Percentiles rank a stretch among this genome's conserved stretches.
Conservation (phyloP, 2,797 vertebrate species). For the Crocidura indochinensis region DNA sequence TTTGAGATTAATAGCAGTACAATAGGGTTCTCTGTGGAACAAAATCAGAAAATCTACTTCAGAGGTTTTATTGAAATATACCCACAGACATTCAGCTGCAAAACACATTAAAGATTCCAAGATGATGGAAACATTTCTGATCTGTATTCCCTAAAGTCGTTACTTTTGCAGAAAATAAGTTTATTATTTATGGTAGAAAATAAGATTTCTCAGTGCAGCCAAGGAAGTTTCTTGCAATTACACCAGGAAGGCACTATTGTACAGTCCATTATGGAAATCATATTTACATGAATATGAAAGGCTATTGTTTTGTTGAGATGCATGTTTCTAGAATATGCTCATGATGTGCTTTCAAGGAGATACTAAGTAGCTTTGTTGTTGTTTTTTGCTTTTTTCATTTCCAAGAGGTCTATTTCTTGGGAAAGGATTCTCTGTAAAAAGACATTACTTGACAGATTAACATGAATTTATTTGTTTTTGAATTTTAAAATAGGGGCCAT, state of each 20-base stretch:
- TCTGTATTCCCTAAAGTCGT: slow-evolving; percentile 71
- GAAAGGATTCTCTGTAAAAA: slow-evolving; percentile 33
- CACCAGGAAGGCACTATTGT: slow-evolving; percentile 31
- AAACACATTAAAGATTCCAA: slow-evolving; percentile 82
- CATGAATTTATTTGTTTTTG: no score
- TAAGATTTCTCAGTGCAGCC: slow-evolving; percentile 69
- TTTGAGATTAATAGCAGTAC: not conserved
- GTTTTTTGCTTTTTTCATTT: slow-evolving; percentile 11
- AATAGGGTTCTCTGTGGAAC: slow-evolving; percentile 12
- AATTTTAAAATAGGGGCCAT: no score
- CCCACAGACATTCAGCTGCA: slow-evolving; percentile 76
- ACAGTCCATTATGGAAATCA: slow-evolving; percentile 58
- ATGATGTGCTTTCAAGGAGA: not conserved
- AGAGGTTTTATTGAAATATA: slow-evolving; percentile 69
- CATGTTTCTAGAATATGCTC: not conserved
- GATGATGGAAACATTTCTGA: slow-evolving; percentile 78
- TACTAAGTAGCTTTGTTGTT: not conserved
- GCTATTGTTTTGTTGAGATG: slow-evolving; percentile 10
- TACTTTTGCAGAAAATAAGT: slow-evolving; percentile 74
- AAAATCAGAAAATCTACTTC: slow-evolving; percentile 52
- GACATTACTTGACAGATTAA: slow-evolving; percentile 17
- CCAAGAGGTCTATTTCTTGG: slow-evolving; percentile 10
- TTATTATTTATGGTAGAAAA: slow-evolving; percentile 86
- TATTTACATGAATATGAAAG: slow-evolving; percentile 29
- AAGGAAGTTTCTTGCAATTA: slow-evolving; percentile 73